phyloP scores from a whole-genome alignment of 2,797 vertebrate species.

The Emys orbicularis region DNA sequence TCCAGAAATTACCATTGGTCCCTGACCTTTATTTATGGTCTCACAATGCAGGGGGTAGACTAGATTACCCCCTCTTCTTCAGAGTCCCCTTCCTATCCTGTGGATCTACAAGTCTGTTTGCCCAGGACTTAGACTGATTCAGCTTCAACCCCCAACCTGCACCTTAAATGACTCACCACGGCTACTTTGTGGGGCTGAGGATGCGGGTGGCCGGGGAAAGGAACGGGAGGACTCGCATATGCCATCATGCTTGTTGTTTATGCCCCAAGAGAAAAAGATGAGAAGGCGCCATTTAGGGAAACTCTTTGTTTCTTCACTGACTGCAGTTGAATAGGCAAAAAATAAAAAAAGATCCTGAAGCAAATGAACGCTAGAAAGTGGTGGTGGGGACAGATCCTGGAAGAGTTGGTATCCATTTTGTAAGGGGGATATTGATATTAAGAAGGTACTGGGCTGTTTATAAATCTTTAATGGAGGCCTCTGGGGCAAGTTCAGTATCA shows the following conservation, averaged over 20 bases:
- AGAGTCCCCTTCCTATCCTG: background rate
- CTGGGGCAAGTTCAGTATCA: background rate
- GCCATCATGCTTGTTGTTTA: background rate
- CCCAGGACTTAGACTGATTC: background rate
- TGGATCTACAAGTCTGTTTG: background rate
- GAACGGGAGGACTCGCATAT: background rate
- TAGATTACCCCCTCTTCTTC: background rate
- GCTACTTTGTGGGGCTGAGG: background rate
- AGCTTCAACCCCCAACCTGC: background rate
- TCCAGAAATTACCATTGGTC: background rate
- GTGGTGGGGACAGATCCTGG: background rate
- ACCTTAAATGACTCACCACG: background rate
- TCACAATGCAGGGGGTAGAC: background rate
- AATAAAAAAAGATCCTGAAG: background rate
- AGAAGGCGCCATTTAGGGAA: background rate
- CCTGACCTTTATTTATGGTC: background rate
- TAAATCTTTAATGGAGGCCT: background rate
- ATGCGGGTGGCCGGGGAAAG: background rate
- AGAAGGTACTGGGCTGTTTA: background rate
- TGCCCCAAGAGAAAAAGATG: background rate
- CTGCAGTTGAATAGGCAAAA: background rate
- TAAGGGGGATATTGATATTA: background rate
- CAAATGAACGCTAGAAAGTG: background rate
- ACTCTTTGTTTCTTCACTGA: background rate
- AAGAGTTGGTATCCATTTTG: background rate